These are phyloP conservation scores for Trematocara variabile DNA, from an alignment of 2,113 vertebrate species.

Conservation along the genomic window DNA sequence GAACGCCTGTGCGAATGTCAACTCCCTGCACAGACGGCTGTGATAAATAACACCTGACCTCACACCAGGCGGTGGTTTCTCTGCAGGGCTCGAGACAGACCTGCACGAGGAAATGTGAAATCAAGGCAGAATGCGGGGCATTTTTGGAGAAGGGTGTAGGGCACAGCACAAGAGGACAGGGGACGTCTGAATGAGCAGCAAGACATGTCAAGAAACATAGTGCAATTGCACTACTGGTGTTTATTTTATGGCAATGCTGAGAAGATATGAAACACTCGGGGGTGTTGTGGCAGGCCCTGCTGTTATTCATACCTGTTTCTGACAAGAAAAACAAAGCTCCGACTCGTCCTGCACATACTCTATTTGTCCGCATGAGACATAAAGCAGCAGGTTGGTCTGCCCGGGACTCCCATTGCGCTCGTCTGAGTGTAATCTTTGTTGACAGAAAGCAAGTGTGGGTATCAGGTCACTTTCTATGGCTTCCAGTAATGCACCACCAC, in stretches of 20 bases:
- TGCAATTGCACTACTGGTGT: slow-evolving; percentile 38
- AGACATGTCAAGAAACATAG: slow-evolving; percentile 43
- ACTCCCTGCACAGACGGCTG: slow-evolving; percentile 71
- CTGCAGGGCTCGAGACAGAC: slow-evolving; percentile 58
- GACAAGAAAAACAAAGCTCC: slow-evolving; percentile 68
- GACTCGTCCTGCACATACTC: slow-evolving; percentile 47
- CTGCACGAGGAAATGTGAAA: slow-evolving; percentile 63
- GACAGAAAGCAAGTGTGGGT: slow-evolving; percentile 72
- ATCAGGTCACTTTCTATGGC: slow-evolving; percentile 70
- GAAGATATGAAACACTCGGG: slow-evolving; percentile 57
- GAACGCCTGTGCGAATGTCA: slow-evolving; percentile 77
- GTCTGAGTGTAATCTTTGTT: slow-evolving; percentile 71
- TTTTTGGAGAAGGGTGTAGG: slow-evolving; percentile 48
- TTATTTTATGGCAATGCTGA: slow-evolving; percentile 53
- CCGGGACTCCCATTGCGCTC: slow-evolving; percentile 58
- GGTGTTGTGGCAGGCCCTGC: slow-evolving; percentile 57
- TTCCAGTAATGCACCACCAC: slow-evolving; percentile 59
- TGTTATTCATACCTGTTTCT: slow-evolving; percentile 66
- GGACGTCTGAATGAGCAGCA: slow-evolving; percentile 57
- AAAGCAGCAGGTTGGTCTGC: slow-evolving; percentile 62
- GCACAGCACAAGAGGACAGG: slow-evolving; percentile 37
- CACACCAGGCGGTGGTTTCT: slow-evolving; percentile 69
- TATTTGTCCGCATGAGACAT: slow-evolving; percentile 60
- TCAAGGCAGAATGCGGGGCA: slow-evolving; percentile 57
- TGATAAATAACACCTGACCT: slow-evolving; percentile 83